Base-by-base conservation (phyloP, 2,888 invertebrate species). In the Watsonalla cultraria region DNA sequence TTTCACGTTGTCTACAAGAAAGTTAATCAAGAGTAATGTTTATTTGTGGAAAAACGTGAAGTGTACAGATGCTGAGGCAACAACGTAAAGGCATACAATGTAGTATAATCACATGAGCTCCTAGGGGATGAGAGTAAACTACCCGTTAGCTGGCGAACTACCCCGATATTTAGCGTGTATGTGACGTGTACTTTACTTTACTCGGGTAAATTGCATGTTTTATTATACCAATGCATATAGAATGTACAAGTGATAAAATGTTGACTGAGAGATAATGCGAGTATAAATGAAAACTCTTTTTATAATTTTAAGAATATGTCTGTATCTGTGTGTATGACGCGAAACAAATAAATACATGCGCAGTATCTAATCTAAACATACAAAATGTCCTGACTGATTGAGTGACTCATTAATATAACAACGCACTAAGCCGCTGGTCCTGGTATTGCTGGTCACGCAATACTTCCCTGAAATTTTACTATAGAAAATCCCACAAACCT, bases 41-140 rank as follows among this genome's bases (percentile, higher is more conserved):
- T 51, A 47, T 46, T 39, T 34, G 50, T 42, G 52, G 46, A 49
- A 49, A 49, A 51, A 51, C 47, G 45, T 34, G 37, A 45, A 46
- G 35, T 42, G 46, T 35, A 46, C 34, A 37, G 34, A 51, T 37
- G 34, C 46, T 11, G 46, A n/a, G 51, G 11, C 42, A 51, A 45
- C 49, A 37, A 49, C 49, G 49, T 49, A 37, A 49, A 15, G 14
- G 49, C 49, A 37, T 52, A 57, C 57, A 57, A 48, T 57, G 57
- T 57, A 53, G 49, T 39, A 54, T 53, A 57, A 54, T 57, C 54
- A 48, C 54, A 53, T 42, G 53, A 48, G 46, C 47, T 47, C 54
- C 35, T 45, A n/a, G 37, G 37, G 33, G 51, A 49, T 46, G 47
- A 45, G 51, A 39, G 51, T 54, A 53, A 51, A 53, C 47, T 48